These are phyloP conservation scores for Plutella xylostella DNA, from an alignment of 2,888 invertebrate genomes.

Conservation along the genomic window DNA sequence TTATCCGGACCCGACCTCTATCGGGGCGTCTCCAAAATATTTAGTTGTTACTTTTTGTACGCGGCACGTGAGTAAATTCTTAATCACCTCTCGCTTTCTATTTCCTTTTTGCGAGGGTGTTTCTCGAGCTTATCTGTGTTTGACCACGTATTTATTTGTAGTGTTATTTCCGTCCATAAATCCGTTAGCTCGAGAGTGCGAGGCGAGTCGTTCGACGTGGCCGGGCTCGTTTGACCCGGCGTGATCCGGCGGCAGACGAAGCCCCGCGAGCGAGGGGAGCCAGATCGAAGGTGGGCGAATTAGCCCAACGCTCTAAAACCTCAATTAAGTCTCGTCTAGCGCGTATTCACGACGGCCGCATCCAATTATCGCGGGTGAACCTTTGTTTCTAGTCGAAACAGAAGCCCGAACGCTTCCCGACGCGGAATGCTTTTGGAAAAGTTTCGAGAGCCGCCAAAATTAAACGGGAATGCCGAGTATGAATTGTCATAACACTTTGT, in stretches of 20 bases:
- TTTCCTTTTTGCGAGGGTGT: background rate
- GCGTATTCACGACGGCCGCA: constrained; percentile 62
- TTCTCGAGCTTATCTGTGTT: background rate
- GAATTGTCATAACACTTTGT: constrained; percentile 6
- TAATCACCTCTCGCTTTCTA: constrained; percentile 37
- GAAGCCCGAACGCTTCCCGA: constrained; percentile 6
- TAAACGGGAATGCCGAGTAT: constrained; percentile 1
- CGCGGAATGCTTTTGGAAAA: constrained; percentile 8
- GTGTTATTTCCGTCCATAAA: constrained; percentile 4
- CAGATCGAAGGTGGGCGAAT: constrained; percentile 65
- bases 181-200: constrained; percentile 10
- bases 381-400: constrained; percentile 45
- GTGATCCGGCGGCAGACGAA: constrained; percentile 39
- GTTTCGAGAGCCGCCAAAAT: constrained; percentile 5
- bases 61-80: constrained; percentile 60
- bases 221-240: constrained; percentile 47
- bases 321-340: constrained; percentile 70
- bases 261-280: constrained; percentile 37
- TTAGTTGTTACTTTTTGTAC: constrained; percentile 68
- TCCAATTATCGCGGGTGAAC: constrained; percentile 64
- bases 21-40: constrained; percentile 63
- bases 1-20: constrained; percentile 61
- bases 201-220: constrained; percentile 28
- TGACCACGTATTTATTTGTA: background rate
- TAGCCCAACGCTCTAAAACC: constrained; percentile 66